phyloP scores from a whole-genome alignment of 2,113 vertebrate genomes.

The Pseudorasbora parva region DNA sequence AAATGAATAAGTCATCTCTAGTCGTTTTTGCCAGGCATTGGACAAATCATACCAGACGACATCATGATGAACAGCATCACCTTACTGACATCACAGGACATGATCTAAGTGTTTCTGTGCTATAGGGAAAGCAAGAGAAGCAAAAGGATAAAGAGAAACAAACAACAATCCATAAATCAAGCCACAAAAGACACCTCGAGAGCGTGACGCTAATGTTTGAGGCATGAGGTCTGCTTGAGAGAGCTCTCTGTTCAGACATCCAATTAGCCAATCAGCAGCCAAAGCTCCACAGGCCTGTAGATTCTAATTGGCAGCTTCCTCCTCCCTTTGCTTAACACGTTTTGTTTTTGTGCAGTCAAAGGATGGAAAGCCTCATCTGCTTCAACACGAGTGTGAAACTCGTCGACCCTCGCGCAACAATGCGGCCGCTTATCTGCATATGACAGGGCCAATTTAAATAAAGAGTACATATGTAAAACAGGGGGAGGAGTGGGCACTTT shows the following conservation, averaged over 20 bases:
- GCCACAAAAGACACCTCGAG: slow-evolving; percentile 86
- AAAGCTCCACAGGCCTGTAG: slow-evolving; percentile 17
- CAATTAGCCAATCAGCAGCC: slow-evolving; percentile 57
- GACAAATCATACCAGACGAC: not conserved
- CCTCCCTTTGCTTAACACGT: slow-evolving; percentile 47
- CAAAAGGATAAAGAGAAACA: slow-evolving; percentile 9
- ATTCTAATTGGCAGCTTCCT: slow-evolving; percentile 58
- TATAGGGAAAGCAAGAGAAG: not conserved
- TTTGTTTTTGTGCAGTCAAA: slow-evolving; percentile 61
- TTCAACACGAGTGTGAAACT: slow-evolving; percentile 16
- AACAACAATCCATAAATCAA: slow-evolving; percentile 85
- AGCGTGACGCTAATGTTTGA: slow-evolving; percentile 62
- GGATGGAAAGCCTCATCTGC: slow-evolving; percentile 51
- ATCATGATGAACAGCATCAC: not conserved
- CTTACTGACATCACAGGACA: not conserved
- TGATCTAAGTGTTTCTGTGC: slow-evolving; percentile 7
- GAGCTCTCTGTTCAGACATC: slow-evolving; percentile 31
- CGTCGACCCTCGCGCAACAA: slow-evolving; percentile 38
- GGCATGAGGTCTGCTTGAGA: slow-evolving; percentile 46
- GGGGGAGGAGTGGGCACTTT: slow-evolving; percentile 26
- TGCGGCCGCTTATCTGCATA: slow-evolving; percentile 50
- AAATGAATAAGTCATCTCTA: not conserved
- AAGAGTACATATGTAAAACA: slow-evolving; percentile 58
- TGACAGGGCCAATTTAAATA: slow-evolving; percentile 52
- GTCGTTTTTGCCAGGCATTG: not conserved